Evolutionary conservation across 1,140 invertebrate genomes (phyloP).

Genomic region (Lycorma delicatula): DNA sequence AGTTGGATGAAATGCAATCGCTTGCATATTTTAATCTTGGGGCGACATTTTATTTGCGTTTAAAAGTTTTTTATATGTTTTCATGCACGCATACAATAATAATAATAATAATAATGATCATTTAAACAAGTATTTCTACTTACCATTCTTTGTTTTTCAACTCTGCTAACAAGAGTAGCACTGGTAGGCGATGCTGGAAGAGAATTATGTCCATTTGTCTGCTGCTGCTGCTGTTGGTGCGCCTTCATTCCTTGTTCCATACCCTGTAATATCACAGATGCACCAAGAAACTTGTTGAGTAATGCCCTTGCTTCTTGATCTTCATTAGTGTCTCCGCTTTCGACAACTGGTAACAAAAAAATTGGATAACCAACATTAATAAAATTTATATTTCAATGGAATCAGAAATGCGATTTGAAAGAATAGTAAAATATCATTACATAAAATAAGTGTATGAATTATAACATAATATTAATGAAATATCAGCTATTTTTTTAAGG

Average conservation of each 20-base stretch:
- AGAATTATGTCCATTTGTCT: slow-evolving; percentile 2
- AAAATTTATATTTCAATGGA: not conserved
- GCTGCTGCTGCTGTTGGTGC: slow-evolving; percentile 2
- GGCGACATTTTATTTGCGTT: too few species aligned
- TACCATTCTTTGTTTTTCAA: slow-evolving; percentile 32
- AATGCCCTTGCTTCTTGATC: slow-evolving; percentile 60
- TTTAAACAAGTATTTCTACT: slow-evolving; percentile 10
- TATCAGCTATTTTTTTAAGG: too few species aligned
- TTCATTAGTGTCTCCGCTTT: slow-evolving; percentile 50
- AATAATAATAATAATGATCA: not conserved
- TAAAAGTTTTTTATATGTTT: too few species aligned
- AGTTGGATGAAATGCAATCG: too few species aligned
- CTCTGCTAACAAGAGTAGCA: slow-evolving; percentile 30
- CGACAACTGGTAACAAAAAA: slow-evolving; percentile 44
- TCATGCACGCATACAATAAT: not conserved
- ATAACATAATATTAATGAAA: too few species aligned
- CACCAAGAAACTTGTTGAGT: slow-evolving; percentile 70
- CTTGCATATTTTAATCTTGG: too few species aligned
- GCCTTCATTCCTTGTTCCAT: slow-evolving; percentile 43
- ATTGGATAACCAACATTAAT: slow-evolving; percentile 5
- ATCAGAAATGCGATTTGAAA: not conserved
- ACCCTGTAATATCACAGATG: slow-evolving; percentile 61
- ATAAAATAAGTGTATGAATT: slow-evolving; percentile 3
- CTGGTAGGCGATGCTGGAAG: slow-evolving; percentile 18
- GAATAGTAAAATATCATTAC: not conserved